Conservation (phyloP, 1,140 invertebrate species). For the Neodiprion lecontei region DNA sequence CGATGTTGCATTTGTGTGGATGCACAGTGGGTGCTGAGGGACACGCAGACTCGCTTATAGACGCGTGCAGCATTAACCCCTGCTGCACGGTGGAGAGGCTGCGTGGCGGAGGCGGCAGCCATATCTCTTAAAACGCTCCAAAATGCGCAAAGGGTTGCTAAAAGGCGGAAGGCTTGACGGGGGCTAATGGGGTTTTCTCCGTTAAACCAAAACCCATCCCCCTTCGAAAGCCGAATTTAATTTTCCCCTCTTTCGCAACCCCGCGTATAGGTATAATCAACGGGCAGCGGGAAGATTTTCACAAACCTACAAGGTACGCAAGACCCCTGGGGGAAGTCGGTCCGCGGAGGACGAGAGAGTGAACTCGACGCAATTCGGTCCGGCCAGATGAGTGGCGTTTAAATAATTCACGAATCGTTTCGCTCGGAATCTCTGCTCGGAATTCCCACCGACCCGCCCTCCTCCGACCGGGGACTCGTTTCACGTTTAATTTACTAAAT, state of each 20-base stretch:
- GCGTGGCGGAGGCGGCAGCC: slow-evolving; percentile 29
- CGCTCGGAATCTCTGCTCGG: too few species aligned
- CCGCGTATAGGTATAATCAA: too few species aligned
- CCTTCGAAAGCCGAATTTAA: slow-evolving; percentile 6
- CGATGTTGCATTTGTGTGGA: neutral
- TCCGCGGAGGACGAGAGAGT: too few species aligned
- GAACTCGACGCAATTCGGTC: too few species aligned
- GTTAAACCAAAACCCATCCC: slow-evolving; percentile 1
- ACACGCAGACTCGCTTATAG: neutral
- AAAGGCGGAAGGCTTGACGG: slow-evolving; percentile 40
- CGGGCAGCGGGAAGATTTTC: too few species aligned
- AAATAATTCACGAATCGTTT: too few species aligned
- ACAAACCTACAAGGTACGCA: too few species aligned
- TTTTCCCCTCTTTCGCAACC: neutral
- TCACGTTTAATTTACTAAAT: too few species aligned
- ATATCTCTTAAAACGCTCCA: slow-evolving; percentile 29
- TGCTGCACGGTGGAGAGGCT: slow-evolving; percentile 27
- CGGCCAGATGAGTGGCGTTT: too few species aligned
- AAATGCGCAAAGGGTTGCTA: slow-evolving; percentile 48
- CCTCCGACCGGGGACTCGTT: too few species aligned
- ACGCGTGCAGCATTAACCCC: slow-evolving; percentile 14
- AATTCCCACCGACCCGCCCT: too few species aligned
- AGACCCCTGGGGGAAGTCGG: too few species aligned
- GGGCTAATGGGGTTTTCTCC: slow-evolving; percentile 37
- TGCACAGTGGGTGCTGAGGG: neutral